Evolutionary conservation across 2,113 vertebrate species (phyloP).

Genomic region (Poeciliopsis prolifica): DNA sequence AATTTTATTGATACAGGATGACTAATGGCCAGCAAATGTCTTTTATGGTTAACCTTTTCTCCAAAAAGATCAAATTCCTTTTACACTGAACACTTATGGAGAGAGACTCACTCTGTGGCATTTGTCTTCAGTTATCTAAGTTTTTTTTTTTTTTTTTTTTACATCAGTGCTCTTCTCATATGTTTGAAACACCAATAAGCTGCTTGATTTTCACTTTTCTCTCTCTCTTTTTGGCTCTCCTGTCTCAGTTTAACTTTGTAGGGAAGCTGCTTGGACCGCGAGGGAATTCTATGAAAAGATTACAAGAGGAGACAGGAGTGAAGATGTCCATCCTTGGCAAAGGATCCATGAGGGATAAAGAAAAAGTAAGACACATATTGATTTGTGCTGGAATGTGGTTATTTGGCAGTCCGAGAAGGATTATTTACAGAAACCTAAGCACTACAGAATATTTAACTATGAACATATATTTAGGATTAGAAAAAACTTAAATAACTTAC

Average conservation of each 20-base stretch:
- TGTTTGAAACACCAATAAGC: slow-evolving; percentile 14
- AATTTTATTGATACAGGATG: slow-evolving; percentile 59
- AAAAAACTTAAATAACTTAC: slow-evolving; percentile 33
- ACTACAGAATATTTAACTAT: slow-evolving; percentile 36
- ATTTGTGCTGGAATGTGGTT: slow-evolving; percentile 42
- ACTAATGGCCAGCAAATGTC: slow-evolving; percentile 45
- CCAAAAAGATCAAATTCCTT: slow-evolving; percentile 40
- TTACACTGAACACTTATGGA: slow-evolving; percentile 5
- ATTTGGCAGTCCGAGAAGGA: slow-evolving; percentile 20
- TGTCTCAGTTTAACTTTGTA: slow-evolving; percentile 97
- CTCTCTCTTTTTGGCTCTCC: slow-evolving; percentile 29
- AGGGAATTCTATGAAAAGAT: slow-evolving; percentile 98
- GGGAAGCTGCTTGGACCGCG: slow-evolving; percentile 98
- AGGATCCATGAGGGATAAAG: slow-evolving; percentile 99
- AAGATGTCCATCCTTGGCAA: slow-evolving; percentile 99
- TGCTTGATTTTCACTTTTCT: slow-evolving; percentile 37
- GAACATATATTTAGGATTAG: slow-evolving; percentile 42
- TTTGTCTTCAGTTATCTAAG: slow-evolving; percentile 19
- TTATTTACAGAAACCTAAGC: slow-evolving; percentile 34
- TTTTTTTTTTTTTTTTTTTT: background rate
- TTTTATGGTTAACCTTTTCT: slow-evolving; percentile 48
- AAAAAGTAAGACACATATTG: slow-evolving; percentile 84
- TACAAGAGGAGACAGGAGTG: slow-evolving; percentile 98
- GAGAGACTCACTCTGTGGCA: slow-evolving; percentile 10
- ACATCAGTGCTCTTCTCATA: slow-evolving; percentile 4